Base-by-base conservation (phyloP, 2,113 vertebrate genomes). In the Odobenus rosmarus region DNA sequence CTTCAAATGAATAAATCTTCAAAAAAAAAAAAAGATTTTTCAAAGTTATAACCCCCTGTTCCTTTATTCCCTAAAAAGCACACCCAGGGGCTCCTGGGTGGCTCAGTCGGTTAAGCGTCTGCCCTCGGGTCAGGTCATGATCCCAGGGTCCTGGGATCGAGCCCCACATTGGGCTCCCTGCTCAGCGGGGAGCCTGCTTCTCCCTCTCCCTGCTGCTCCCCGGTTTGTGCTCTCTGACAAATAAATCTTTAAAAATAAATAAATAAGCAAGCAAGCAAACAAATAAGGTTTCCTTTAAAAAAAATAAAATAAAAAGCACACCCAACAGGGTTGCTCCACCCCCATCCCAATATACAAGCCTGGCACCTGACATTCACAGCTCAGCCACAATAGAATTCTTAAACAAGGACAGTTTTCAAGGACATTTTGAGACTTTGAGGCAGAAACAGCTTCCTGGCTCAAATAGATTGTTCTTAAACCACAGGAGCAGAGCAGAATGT, bases 391-490 rank as follows among this genome's bases (percentile, higher is more conserved):
- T 23, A 82, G 14, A 67, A 84, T 83, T 94, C 84, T 87, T 79
- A 83, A 94, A 94, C 28, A 39, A 82, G 74, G 64, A 64, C 62
- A 18, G 23, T 80, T 61, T 83, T 90, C 93, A 95, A 96, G 93
- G 74, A 55, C 31, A 93, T 51, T 87, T 61, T 46, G 64, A 97
- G 72, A 51, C 55, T 84, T 61, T 71, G 16, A 87, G 64, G 49
- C n/a, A 36, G 11, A 91, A 96, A 87, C 59, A 90, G 80, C 33
- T 94, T 89, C 80, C 74, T 64, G 46, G 33, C 36, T 53, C 67
- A 82, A 55, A 88, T 0, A 69, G 62, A 95, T 62, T 94, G 33
- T 95, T 82, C 91, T 71, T 71, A 87, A 95, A 93, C 53, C 9
- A 0, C 4, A 57, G 77, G 61, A 85, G 33, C 67, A 95, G 26